Evolutionary conservation across 2,113 vertebrate genomes (phyloP), one percentile per base, ranked within the genome.

Genomic region (Solea solea): DNA sequence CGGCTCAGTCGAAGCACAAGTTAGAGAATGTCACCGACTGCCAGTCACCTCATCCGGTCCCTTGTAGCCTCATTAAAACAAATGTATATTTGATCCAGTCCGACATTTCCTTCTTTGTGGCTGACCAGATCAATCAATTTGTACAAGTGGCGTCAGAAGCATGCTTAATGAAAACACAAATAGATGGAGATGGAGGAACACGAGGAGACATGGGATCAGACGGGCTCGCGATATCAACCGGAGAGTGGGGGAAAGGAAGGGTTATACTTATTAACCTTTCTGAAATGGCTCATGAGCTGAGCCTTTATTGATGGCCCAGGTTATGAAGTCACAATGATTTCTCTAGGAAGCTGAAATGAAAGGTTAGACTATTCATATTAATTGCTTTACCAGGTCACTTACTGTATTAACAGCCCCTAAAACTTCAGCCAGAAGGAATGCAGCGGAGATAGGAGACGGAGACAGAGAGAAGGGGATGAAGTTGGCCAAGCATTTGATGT

Each of bases 361-460:
- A 93, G 91, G 91, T 92, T 91, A 92, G 90, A 89, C 76, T 83
- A 91, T 90, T 90, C 84, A 77, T 84, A 89, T 92, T 90, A 91
- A 91, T 93, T 90, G 86, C 84, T 85, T 61, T 46, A 54, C 58
- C 49, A 76, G 81, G 90, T 86, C 65, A 55, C 71, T 85, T 87
- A 46, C 41, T 45, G 42, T 40, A 91, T 92, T 54, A 81, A 83
- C 85, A 81, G 62, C 61, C 74, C 56, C 57, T 69, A 68, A 76
- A 81, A 81, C 80, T 63, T 74, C 21, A 46, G 45, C 7, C 49
- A 50, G 45, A 63, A 40, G 16, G 44, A 15, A 59, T 13, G 57
- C 50, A 59, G 40, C 46, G 55, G 12, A 49, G 40, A 52, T 9
- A 25, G 7, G 34, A 48, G 54, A 51, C 39, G 7, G 34, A 48